Evolutionary conservation across 2,113 vertebrate genomes (phyloP), one percentile per base, ranked within the genome.

Genomic region (Hippopotamus amphibius): DNA sequence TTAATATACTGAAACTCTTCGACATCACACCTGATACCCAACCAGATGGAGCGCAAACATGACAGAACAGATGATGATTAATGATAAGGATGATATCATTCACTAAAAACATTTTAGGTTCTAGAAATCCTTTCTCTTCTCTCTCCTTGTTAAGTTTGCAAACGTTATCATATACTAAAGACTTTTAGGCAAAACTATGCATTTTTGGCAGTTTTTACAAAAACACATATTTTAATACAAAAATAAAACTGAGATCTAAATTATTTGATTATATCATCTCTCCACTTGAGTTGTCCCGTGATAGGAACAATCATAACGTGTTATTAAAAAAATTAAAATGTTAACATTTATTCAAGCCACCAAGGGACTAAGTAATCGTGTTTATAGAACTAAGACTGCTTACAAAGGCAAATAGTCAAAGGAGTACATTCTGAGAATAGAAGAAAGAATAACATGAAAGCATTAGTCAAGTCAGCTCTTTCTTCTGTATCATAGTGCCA

Each of bases 1-100:
- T 97, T 96, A 97, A 97, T 86, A 93, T 96, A 77, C 95, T 97
- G 97, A 96, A 98, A 96, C 90, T 95, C 77, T 59, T 97, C 8
- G 12, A 69, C 92, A 61, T 95, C 96, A 95, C 96, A 98, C 90
- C 95, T 98, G 96, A 95, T 66, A 43, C 84, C 86, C 48, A 93
- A 74, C 11, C 97, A 98, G 97, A 96, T 96, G 94, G 97, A 95
- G 90, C 88, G 46, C 8, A 96, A 91, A 72, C 24, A 14, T 11
- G n/a, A 63, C 69, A 77, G 16, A 81, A 76, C 37, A 95, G 96
- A 89, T 90, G 93, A 91, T 87, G 97, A 96, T 97, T 96, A 96
- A 97, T 85, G 97, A 96, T 95, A 86, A 96, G 22, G 84, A 91
- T 4, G 26, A 87, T 3, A 14, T 1, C 76, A 48, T 55, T 90